Evolutionary conservation across 1,140 invertebrate species (phyloP), one percentile per base, ranked within the genome.

Genomic region (Zaprionus africanus): DNA sequence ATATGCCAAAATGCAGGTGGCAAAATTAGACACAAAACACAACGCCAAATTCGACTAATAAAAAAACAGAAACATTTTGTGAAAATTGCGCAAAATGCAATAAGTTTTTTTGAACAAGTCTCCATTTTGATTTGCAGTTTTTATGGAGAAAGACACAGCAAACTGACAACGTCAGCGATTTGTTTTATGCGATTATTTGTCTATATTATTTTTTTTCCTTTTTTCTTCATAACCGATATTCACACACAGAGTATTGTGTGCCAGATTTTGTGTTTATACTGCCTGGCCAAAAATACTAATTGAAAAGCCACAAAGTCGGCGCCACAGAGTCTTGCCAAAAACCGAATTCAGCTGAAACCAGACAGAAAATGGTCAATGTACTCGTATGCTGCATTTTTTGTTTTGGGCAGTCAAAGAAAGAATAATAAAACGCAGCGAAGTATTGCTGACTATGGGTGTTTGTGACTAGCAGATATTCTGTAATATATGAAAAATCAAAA

Each of bases 11-110:
- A 88, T 82, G 85, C 85, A 88, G 85, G 85, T 88, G 85, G 85
- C 86, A 90, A 88, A 88, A 88, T 90, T 88, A 88, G 85, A 88
- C 85, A 88, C 74, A 88, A 72, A 88, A 83, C 75, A 88, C 58
- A 81, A 78, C 69, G 53, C 70, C 74, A 79, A 84, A 65, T 74
- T 31, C 60, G 70, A 77, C 57, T 22, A 22, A 22, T 22, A 22
- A 71, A 43, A 59, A 59, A 22, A 11, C 12, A 26, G 26, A 73
- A 66, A 62, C 41, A 57, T 72, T 58, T 66, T 67, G 41, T 53
- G 36, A 63, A 79, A 63, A 76, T 79, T 79, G 77, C 77, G 68
- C 74, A 79, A 79, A 79, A 56, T 66, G 59, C 43, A 76, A 83
- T 84, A 73, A 72, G 68, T 71, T 75, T 69, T 38, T 34, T 67